These are phyloP conservation scores for Pyrgus malvae DNA, from an alignment of 2,888 invertebrate species.

Conservation along the genomic window DNA sequence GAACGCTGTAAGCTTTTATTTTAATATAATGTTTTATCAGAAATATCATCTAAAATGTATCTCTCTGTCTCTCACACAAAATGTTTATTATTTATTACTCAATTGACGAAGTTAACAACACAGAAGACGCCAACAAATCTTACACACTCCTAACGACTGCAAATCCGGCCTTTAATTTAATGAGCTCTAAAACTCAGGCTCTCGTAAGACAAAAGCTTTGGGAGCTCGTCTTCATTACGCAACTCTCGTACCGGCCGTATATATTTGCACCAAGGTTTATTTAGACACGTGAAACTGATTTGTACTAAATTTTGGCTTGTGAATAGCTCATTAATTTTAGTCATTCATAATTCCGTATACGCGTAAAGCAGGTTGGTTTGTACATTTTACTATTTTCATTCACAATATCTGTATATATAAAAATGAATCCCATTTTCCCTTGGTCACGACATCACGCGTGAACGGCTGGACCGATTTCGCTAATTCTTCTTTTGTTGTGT, in stretches of 20 bases:
- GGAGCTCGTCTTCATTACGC: constrained; percentile 59
- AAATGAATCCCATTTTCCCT: no score
- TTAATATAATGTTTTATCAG: no score
- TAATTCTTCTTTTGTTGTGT: no score
- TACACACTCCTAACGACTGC: constrained; percentile 54
- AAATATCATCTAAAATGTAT: no score
- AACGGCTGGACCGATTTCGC: no score
- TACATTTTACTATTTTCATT: no score
- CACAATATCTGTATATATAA: no score
- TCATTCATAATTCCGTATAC: neutral
- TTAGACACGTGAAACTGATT: constrained; percentile 27
- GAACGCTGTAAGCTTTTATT: no score
- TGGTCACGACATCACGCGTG: no score
- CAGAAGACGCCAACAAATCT: constrained; percentile 38
- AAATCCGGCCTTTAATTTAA: constrained; percentile 70
- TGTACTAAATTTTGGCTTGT: constrained; percentile 20
- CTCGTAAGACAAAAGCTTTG: constrained; percentile 63
- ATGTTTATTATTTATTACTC: neutral
- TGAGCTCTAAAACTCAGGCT: constrained; percentile 74
- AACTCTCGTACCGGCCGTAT: constrained; percentile 28
- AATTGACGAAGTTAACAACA: constrained; percentile 26
- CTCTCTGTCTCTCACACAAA: no score
- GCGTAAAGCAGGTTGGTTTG: no score
- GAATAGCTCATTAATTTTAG: constrained; percentile 23
- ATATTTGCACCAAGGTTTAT: constrained; percentile 29